Evolutionary conservation across 1,140 invertebrate genomes (phyloP).

Genomic region (Copidosoma floridanum): DNA sequence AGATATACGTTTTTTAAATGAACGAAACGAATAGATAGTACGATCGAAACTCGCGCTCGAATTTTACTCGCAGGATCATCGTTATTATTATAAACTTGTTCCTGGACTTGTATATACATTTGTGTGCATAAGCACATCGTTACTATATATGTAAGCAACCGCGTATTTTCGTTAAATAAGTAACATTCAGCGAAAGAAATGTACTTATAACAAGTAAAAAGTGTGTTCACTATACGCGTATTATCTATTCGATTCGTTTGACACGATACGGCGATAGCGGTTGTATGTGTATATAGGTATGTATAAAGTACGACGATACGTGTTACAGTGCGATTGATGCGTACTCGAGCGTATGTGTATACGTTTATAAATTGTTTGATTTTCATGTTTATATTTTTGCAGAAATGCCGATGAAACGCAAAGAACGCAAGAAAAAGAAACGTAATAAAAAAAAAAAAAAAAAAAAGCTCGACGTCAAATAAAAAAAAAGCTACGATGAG

Average conservation of each 20-base stretch:
- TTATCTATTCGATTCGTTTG: constrained; percentile 18
- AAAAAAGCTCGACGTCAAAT: not conserved
- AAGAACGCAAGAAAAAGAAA: constrained; percentile 10
- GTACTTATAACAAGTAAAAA: too few relatives aligned
- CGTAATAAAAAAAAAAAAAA: not conserved
- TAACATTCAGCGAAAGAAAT: too few relatives aligned
- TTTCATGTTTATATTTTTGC: constrained; percentile 27
- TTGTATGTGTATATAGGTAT: not conserved
- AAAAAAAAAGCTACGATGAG: constrained; percentile 3
- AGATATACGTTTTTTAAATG: not conserved
- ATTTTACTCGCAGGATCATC: too few relatives aligned
- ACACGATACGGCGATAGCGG: constrained; percentile 6
- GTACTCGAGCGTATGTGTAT: constrained; percentile 5
- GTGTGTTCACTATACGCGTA: too few relatives aligned
- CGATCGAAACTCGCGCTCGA: too few relatives aligned
- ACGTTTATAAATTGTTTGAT: constrained; percentile 15
- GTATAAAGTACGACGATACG: constrained; percentile 16
- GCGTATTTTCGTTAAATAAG: too few relatives aligned
- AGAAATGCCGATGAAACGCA: constrained; percentile 10
- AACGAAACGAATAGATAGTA: constrained; percentile 6
- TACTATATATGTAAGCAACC: too few relatives aligned
- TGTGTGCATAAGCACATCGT: too few relatives aligned
- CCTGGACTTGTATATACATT: too few relatives aligned
- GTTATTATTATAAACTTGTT: too few relatives aligned
- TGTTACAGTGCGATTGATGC: constrained; percentile 8